phyloP scores from a whole-genome alignment of 35 echinoderm and acorn worm genomes.

The Lytechinus pictus region DNA sequence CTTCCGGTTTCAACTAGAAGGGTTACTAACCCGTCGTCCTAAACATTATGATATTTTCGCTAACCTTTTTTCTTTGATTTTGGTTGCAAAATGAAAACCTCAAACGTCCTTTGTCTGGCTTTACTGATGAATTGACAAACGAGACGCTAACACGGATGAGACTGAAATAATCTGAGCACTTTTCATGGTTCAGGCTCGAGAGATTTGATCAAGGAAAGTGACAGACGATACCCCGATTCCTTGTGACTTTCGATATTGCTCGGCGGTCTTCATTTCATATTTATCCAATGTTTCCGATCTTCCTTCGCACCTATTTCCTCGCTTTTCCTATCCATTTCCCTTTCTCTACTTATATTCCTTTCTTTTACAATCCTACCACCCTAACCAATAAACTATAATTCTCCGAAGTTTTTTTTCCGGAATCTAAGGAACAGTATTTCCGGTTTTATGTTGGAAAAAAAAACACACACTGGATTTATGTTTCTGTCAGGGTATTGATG shows the following conservation, averaged over 20 bases:
- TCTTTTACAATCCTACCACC: background rate
- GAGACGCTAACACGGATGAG: background rate
- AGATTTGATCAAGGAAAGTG: background rate
- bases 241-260: background rate
- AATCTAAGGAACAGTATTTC: too few relatives aligned
- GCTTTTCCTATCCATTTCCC: background rate
- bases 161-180: background rate
- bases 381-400: too few relatives aligned
- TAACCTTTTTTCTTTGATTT: background rate
- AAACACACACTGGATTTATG: too few relatives aligned
- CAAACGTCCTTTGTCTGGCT: background rate
- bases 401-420: too few relatives aligned
- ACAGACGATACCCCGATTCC: background rate
- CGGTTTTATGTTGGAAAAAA: too few relatives aligned
- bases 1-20: background rate
- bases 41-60: background rate
- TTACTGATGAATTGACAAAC: background rate
- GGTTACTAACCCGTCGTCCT: background rate
- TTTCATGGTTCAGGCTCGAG: background rate
- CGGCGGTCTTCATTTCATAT: slow-evolving; percentile 1
- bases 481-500: too few relatives aligned
- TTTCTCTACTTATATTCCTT: background rate
- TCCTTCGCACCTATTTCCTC: background rate
- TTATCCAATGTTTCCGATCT: background rate
- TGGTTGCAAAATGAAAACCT: background rate